A percentile compares a stretch with the other conserved stretches of the same genome.
Conservation (phyloP, 2,888 invertebrate species). For the Smittia aterrima region DNA sequence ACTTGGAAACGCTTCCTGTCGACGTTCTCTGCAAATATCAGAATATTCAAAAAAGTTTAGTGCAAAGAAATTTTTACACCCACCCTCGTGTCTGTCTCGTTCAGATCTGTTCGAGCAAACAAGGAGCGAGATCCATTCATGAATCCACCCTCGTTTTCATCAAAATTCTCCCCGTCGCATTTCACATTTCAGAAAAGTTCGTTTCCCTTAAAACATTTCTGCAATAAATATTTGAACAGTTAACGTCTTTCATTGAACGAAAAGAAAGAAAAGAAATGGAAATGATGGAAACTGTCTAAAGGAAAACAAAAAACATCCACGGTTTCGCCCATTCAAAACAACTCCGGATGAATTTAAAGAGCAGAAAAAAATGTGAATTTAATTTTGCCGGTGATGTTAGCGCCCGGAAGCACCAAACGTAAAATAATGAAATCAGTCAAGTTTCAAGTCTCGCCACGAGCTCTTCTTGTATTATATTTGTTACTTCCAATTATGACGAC, state of each 20-base stretch:
- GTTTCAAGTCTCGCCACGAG: background rate
- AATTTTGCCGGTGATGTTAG: constrained; percentile 1
- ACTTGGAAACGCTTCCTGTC: background rate
- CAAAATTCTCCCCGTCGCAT: constrained; percentile 2
- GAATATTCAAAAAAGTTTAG: background rate
- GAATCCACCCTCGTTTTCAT: background rate
- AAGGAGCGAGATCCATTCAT: background rate
- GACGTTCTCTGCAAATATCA: background rate
- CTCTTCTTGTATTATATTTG: background rate
- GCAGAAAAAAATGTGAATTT: background rate
- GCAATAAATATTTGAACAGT: constrained; percentile 26
- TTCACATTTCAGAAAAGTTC: constrained; percentile 9
- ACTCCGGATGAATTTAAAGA: background rate
- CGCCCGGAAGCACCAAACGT: background rate
- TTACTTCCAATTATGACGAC: background rate
- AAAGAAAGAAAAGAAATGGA: background rate
- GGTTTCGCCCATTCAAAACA: background rate
- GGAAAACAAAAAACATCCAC: background rate
- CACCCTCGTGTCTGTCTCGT: background rate
- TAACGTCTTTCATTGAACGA: background rate
- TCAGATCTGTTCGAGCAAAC: background rate
- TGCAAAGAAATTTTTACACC: background rate
- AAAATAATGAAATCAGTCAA: background rate
- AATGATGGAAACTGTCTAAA: constrained; percentile 8
- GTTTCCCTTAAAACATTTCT: background rate